Percentiles rank a stretch among this genome's conserved stretches.
These are phyloP conservation scores for Yoshiicerus persimilis DNA, from an alignment of 1,140 invertebrate species.

Conservation along the genomic window DNA sequence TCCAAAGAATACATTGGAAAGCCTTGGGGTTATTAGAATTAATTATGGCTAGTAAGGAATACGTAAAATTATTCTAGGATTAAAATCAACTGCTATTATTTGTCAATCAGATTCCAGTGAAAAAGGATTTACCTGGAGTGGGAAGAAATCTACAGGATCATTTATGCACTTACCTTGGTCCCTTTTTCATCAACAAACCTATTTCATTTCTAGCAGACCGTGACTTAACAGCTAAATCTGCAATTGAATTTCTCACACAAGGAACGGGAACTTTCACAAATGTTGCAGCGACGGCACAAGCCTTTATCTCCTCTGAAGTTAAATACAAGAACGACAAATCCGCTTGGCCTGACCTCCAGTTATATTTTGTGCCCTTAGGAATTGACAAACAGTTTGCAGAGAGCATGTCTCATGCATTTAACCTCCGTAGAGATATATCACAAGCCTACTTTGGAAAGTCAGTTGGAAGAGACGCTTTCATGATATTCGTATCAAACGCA, in stretches of 20 bases:
- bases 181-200: constrained; percentile 26
- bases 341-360: constrained; percentile 28
- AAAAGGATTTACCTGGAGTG: constrained; percentile 65
- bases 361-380: not conserved
- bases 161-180: constrained; percentile 57
- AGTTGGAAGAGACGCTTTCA: constrained; percentile 15
- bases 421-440: not conserved
- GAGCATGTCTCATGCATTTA: not conserved
- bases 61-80: not conserved
- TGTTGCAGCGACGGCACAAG: constrained; percentile 47
- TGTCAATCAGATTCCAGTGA: not conserved
- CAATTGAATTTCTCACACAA: constrained; percentile 49
- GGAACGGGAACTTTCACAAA: constrained; percentile 52
- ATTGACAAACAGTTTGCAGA: not conserved
- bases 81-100: not conserved
- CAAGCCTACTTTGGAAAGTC: not conserved
- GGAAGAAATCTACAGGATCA: constrained; percentile 71
- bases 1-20: constrained; percentile 62
- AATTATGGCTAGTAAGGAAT: not conserved
- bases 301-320: constrained; percentile 9
- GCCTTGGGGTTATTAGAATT: constrained; percentile 49
- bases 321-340: not conserved
- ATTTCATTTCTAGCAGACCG: not conserved
- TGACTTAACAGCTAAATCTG: not conserved
- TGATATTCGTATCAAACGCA: constrained; percentile 22